These are phyloP conservation scores for Psettodes erumei DNA, from an alignment of 2,113 vertebrate genomes.

Conservation along the genomic window DNA sequence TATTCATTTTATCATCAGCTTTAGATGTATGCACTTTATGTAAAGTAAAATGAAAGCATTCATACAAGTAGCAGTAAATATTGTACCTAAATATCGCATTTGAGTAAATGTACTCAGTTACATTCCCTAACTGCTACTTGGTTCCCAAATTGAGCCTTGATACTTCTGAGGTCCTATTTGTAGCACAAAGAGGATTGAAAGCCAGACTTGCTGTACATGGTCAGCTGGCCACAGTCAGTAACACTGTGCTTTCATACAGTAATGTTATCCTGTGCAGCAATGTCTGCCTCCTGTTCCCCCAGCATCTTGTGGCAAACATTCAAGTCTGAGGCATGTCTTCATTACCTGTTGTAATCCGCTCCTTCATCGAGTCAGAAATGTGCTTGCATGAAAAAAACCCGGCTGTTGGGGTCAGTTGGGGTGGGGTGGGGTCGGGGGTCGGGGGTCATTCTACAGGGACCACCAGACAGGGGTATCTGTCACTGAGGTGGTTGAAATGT, in stretches of 20 bases:
- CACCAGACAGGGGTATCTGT: not conserved
- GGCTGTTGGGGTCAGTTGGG: slow-evolving; percentile 32
- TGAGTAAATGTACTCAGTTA: not conserved
- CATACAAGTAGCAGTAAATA: too few relatives aligned
- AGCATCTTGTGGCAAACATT: not conserved
- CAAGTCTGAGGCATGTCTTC: slow-evolving; percentile 26
- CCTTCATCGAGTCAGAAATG: slow-evolving; percentile 50
- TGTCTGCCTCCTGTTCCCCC: slow-evolving; percentile 1
- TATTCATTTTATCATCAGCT: too few relatives aligned
- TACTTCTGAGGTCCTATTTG: slow-evolving; percentile 14
- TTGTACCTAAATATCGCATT: too few relatives aligned
- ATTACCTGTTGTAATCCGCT: slow-evolving; percentile 34
- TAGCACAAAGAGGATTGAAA: slow-evolving; percentile 22
- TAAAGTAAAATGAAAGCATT: too few relatives aligned
- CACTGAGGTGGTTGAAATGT: slow-evolving; percentile 4
- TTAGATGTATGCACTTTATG: too few relatives aligned
- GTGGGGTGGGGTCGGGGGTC: slow-evolving; percentile 36
- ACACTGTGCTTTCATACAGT: slow-evolving; percentile 6
- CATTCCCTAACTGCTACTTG: not conserved
- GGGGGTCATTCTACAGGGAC: slow-evolving; percentile 6
- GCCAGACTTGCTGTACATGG: slow-evolving; percentile 2
- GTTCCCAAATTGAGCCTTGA: not conserved
- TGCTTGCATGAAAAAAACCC: slow-evolving; percentile 42
- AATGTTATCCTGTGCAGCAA: not conserved
- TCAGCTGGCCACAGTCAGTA: slow-evolving; percentile 12